phyloP scores from a whole-genome alignment of 2,797 vertebrate genomes.

The Heterohyrax brucei region DNA sequence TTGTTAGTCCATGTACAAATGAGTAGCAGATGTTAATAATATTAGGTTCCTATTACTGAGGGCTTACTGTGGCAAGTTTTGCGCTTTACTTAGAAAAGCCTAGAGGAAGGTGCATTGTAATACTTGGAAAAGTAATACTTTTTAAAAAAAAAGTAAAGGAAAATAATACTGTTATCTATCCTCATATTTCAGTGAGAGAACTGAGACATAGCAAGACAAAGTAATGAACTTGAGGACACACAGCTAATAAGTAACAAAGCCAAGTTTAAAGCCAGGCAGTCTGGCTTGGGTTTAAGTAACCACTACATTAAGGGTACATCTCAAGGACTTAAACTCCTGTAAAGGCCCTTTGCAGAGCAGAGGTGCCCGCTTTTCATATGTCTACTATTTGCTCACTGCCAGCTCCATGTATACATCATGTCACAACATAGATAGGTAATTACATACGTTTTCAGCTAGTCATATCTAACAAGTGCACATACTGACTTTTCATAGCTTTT shows the following conservation, averaged over 20 bases:
- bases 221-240: neutral
- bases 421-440: neutral
- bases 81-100: neutral
- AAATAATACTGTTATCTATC: neutral
- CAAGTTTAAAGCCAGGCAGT: neutral
- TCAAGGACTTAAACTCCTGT: neutral
- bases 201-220: neutral
- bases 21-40: neutral
- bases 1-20: neutral
- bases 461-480: neutral
- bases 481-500: constrained; percentile 6
- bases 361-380: neutral
- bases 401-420: neutral
- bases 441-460: constrained; percentile 39
- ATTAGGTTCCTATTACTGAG: neutral
- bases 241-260: neutral
- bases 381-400: neutral
- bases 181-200: neutral
- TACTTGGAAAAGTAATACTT: no score
- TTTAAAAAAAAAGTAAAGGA: neutral
- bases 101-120: no score
- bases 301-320: neutral
- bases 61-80: neutral
- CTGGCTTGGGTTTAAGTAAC: neutral
- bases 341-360: neutral